Percentiles rank a stretch among this genome's conserved stretches.
These are phyloP conservation scores for Rhimphoctona megacephalus DNA, from an alignment of 2,888 invertebrate species.

Conservation along the genomic window DNA sequence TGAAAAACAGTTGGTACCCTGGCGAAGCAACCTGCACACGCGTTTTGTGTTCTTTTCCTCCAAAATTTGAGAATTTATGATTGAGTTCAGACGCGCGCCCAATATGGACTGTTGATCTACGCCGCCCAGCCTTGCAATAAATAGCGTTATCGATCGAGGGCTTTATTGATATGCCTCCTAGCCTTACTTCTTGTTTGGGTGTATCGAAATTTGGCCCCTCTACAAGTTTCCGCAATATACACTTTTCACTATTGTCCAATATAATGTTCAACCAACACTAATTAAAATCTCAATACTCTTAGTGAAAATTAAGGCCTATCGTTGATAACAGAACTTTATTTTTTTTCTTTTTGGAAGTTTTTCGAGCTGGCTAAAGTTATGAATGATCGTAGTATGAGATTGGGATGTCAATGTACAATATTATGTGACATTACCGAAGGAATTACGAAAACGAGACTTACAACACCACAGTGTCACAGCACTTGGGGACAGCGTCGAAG, in stretches of 20 bases:
- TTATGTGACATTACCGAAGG: neutral
- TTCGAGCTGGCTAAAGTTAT: too few relatives aligned
- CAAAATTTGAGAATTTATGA: slow-evolving; percentile 78
- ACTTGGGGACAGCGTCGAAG: slow-evolving; percentile 16
- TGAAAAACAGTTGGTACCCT: slow-evolving; percentile 74
- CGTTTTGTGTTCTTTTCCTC: slow-evolving; percentile 36
- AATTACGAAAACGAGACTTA: neutral
- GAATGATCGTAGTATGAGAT: too few relatives aligned
- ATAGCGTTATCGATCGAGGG: slow-evolving; percentile 14
- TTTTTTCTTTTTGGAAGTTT: too few relatives aligned
- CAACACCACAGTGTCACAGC: neutral
- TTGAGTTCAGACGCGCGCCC: slow-evolving; percentile 44
- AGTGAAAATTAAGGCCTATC: too few relatives aligned
- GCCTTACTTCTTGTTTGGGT: neutral
- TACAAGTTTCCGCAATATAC: too few relatives aligned
- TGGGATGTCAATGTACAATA: neutral
- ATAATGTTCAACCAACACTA: too few relatives aligned
- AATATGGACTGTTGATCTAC: neutral
- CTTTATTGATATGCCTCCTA: slow-evolving; percentile 24
- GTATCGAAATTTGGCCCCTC: neutral
- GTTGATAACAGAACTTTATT: too few relatives aligned
- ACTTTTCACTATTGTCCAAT: too few relatives aligned
- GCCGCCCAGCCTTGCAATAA: neutral
- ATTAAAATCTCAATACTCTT: too few relatives aligned
- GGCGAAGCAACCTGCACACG: slow-evolving; percentile 76